A percentile compares a stretch with the other conserved stretches of the same genome.
These are phyloP conservation scores for Diplolepis rosae DNA, from an alignment of 2,888 invertebrate species.

Conservation along the genomic window DNA sequence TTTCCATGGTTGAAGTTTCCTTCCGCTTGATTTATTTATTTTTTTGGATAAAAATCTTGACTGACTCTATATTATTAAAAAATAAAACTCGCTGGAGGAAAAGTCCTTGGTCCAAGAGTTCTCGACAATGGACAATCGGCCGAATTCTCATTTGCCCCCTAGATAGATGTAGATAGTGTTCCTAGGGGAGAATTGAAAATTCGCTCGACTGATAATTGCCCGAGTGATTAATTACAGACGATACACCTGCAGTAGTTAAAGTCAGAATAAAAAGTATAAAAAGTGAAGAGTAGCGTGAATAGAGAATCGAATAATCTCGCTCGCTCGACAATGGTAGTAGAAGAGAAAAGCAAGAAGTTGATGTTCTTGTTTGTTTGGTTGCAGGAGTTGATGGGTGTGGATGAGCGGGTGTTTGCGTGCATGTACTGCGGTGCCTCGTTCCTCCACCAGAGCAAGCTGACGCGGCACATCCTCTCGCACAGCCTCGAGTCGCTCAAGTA, in stretches of 20 bases:
- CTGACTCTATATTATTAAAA: too few relatives aligned
- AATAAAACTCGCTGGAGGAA: background rate
- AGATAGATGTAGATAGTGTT: background rate
- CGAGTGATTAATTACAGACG: slow-evolving; percentile 1
- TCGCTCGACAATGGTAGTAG: slow-evolving; percentile 57
- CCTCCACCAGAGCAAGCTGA: slow-evolving; percentile 93
- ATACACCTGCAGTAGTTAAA: slow-evolving; percentile 17
- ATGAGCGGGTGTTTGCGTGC: slow-evolving; percentile 84
- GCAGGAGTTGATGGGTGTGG: slow-evolving; percentile 91
- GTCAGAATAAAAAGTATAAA: slow-evolving; percentile 24
- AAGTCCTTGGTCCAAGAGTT: background rate
- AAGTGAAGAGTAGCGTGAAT: slow-evolving; percentile 9
- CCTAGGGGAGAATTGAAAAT: slow-evolving; percentile 29
- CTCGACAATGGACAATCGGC: background rate
- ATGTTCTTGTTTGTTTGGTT: slow-evolving; percentile 90
- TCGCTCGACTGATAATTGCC: slow-evolving; percentile 2
- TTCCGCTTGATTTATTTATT: too few relatives aligned
- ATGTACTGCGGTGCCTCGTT: slow-evolving; percentile 93
- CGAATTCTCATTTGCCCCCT: background rate
- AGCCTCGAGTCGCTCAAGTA: slow-evolving; percentile 91
- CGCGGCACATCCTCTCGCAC: slow-evolving; percentile 91
- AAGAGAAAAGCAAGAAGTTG: slow-evolving; percentile 85
- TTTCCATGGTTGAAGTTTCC: background rate
- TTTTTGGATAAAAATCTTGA: too few relatives aligned
- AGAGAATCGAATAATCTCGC: slow-evolving; percentile 29